These are phyloP conservation scores for Acanthopleura granulata DNA, from an alignment of 2,888 invertebrate species.

Conservation along the genomic window DNA sequence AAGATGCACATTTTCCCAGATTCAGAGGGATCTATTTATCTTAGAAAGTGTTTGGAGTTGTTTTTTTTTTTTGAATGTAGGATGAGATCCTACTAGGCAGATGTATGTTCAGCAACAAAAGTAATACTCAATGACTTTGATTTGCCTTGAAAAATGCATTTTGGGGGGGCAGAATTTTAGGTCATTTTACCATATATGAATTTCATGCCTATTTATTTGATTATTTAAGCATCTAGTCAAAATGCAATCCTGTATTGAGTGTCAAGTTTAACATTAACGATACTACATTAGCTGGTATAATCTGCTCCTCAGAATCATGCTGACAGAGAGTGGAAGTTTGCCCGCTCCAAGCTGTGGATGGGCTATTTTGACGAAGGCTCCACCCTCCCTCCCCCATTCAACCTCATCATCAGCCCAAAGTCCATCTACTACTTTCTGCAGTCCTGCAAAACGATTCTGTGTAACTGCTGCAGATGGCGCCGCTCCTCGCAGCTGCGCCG, in stretches of 20 bases:
- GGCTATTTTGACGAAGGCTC: constrained; percentile 75
- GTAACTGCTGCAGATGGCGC: constrained; percentile 28
- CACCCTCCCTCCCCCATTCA: constrained; percentile 74
- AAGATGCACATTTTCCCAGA: too few species aligned
- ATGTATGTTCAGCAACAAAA: too few species aligned
- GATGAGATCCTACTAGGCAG: too few species aligned
- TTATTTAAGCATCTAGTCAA: constrained; percentile 9
- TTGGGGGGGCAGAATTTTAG: too few species aligned
- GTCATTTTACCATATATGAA: too few species aligned
- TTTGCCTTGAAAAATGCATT: too few species aligned
- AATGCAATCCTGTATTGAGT: neutral
- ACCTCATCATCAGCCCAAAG: constrained; percentile 74
- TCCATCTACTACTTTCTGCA: constrained; percentile 62
- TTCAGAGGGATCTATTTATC: too few species aligned
- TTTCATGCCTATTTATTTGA: neutral
- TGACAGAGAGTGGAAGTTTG: constrained; percentile 75
- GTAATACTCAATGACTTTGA: too few species aligned
- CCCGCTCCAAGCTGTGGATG: constrained; percentile 74
- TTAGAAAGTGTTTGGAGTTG: too few species aligned
- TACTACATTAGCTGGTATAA: neutral
- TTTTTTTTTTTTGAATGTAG: too few species aligned
- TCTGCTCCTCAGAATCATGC: constrained; percentile 72
- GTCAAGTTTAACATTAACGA: neutral
- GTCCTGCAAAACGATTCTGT: constrained; percentile 39
- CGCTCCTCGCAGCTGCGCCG: constrained; percentile 25